Evolutionary conservation across 2,113 vertebrate genomes (phyloP), one percentile per base, ranked within the genome.

Genomic region (Colinus virginianus): DNA sequence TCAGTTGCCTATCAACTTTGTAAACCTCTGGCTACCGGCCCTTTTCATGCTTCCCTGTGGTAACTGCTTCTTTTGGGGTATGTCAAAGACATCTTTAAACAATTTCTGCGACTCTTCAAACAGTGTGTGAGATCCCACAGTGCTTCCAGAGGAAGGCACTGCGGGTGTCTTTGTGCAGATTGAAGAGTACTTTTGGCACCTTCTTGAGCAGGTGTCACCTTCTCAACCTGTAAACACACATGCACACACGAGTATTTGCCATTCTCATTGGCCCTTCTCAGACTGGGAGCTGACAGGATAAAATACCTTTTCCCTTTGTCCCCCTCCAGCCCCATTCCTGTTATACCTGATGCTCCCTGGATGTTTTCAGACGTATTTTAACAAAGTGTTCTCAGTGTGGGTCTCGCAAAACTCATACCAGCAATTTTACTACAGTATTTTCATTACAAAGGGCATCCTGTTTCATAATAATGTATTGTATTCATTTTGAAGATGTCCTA

Each of bases 401-500:
- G 51, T 78, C 64, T 94, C 96, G 83, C 83, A 69, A 93, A 93
- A 96, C 25, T 85, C 45, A 1, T 77, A 42, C 38, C 82, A 96
- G 84, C 74, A 93, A 48, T 90, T 93, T 95, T 84, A 90, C 84
- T 84, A 62, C 66, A 42, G 38, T 94, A 92, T 96, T 97, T 96
- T 85, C 92, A 93, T 87, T 70, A 92, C 62, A 93, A 95, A 96
- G 90, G 42, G 72, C 70, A 95, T 82, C 64, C 20, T 55, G 85
- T 96, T 96, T 91, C 63, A 95, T 96, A 79, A 77, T 95, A 88
- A 94, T 79, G 64, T 67, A 83, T 86, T 94, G 26, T 96, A 91
- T 97, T 93, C 95, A 55, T 96, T 86, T 88, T 94, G 88, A 97
- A 92, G 94, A 78, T 93, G 18, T 59, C 76, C 70, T 92, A 75